phyloP scores from a whole-genome alignment of 1,140 invertebrate species.

The Gyrodactylus bullatarudis region DNA sequence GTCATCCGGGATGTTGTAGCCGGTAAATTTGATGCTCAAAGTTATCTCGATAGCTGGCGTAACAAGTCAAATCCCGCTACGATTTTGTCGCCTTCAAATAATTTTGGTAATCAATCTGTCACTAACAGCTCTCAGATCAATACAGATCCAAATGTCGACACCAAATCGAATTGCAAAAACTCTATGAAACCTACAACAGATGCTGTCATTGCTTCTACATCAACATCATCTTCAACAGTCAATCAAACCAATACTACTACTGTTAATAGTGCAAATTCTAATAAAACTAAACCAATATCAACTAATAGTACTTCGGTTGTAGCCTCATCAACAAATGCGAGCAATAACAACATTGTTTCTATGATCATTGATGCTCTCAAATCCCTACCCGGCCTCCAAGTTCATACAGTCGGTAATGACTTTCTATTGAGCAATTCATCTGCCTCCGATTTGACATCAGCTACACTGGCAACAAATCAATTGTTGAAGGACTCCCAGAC shows the following conservation, averaged over 20 bases:
- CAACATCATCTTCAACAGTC: not conserved
- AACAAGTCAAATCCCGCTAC: too few species aligned
- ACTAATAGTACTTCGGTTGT: too few species aligned
- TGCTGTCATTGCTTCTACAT: not conserved
- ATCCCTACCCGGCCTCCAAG: not conserved
- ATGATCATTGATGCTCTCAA: not conserved
- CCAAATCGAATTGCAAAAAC: too few species aligned
- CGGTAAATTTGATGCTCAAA: not conserved
- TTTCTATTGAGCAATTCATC: not conserved
- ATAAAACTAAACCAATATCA: too few species aligned
- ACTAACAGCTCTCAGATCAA: too few species aligned
- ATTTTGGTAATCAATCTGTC: too few species aligned
- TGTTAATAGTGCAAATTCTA: not conserved
- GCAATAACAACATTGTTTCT: not conserved
- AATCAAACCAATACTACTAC: not conserved
- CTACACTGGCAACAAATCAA: not conserved
- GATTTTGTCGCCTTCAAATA: too few species aligned
- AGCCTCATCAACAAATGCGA: not conserved
- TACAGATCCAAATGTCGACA: too few species aligned
- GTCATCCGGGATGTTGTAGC: not conserved
- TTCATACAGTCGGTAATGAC: not conserved
- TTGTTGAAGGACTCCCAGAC: too few species aligned
- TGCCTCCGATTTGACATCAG: not conserved
- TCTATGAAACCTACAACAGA: not conserved
- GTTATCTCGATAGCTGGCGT: not conserved